Conservation (phyloP, 2,113 vertebrate species). For the Merops nubicus region DNA sequence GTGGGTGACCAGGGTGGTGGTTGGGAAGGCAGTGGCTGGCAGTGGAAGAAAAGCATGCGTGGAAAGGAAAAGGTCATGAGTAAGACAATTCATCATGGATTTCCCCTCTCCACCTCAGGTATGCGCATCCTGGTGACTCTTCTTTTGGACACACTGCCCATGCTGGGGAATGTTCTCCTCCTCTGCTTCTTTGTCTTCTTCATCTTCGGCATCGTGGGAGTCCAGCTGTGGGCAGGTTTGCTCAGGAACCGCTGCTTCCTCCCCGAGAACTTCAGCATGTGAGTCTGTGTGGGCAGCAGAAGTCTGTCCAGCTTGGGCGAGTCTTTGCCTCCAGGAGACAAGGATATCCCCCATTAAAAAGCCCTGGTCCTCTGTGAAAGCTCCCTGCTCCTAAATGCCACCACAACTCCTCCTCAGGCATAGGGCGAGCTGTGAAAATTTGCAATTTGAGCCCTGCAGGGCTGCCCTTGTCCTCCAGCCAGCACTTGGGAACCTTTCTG, state of each 20-base stretch:
- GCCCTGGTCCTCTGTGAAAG: neutral
- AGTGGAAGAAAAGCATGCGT: neutral
- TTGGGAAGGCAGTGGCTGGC: neutral
- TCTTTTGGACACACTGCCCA: constrained; percentile 89
- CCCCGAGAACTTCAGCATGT: constrained; percentile 93
- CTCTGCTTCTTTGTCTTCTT: constrained; percentile 93
- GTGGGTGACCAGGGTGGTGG: neutral
- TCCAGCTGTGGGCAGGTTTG: constrained; percentile 87
- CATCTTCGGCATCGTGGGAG: constrained; percentile 90
- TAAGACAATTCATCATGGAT: accelerated
- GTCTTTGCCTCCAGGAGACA: neutral
- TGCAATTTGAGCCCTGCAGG: neutral
- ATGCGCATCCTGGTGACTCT: constrained; percentile 91
- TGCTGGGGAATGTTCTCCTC: constrained; percentile 89
- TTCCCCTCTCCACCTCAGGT: constrained; percentile 68
- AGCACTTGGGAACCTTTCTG: neutral
- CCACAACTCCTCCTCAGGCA: neutral
- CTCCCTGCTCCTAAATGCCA: neutral
- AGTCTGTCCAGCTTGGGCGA: neutral
- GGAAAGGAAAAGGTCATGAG: neutral
- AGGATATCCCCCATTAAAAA: neutral
- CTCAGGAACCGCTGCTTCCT: constrained; percentile 91
- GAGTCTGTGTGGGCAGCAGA: constrained; percentile 70
- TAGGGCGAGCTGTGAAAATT: neutral
- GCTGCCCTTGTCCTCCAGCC: neutral